These are phyloP conservation scores for Monoplex corrugatus DNA, from an alignment of 2,888 invertebrate genomes.

Conservation along the genomic window DNA sequence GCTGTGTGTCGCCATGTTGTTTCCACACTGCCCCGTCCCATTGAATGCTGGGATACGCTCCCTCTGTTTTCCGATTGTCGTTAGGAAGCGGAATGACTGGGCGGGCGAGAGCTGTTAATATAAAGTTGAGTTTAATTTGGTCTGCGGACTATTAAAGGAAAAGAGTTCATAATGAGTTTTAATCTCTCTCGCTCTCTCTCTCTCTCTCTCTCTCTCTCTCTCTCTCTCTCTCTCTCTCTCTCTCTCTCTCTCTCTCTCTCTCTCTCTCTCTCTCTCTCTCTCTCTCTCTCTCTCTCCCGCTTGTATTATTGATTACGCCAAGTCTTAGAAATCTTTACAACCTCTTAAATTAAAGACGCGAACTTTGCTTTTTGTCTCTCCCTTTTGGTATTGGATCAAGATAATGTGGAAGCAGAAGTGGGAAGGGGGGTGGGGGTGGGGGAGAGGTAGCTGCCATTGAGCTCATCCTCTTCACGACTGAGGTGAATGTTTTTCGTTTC, in stretches of 20 bases:
- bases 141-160: neutral
- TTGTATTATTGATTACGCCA: no score
- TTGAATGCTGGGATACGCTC: constrained; percentile 32
- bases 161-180: neutral
- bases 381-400: no score
- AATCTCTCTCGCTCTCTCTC: neutral
- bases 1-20: constrained; percentile 36
- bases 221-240: neutral
- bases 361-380: no score
- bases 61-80: constrained; percentile 7
- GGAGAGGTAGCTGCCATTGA: no score
- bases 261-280: neutral
- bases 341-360: no score
- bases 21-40: neutral
- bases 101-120: constrained; percentile 4
- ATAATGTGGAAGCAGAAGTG: no score
- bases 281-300: constrained; percentile 12
- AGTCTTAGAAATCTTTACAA: no score
- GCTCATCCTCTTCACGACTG: no score
- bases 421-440: no score
- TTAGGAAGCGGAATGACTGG: neutral
- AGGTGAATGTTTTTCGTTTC: no score
- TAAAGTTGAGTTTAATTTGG: constrained; percentile 17
- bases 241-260: constrained; percentile 25
- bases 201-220: constrained; percentile 17